phyloP scores from a whole-genome alignment of 1,140 invertebrate genomes.

The Drosophila tristis region DNA sequence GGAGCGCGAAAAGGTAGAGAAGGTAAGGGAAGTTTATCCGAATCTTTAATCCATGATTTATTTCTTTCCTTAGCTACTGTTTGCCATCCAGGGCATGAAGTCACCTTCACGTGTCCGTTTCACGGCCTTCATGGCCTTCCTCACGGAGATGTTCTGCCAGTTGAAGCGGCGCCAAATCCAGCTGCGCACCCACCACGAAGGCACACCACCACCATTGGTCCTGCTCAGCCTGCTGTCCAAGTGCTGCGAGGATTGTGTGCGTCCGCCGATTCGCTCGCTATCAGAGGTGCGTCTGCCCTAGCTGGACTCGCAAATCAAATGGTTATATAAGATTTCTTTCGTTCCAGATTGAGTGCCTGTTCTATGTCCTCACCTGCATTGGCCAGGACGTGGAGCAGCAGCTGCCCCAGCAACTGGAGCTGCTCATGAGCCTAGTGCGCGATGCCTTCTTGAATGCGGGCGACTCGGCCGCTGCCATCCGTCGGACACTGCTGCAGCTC shows the following conservation, averaged over 20 bases:
- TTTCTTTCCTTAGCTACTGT: constrained; percentile 60
- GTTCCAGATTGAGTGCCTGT: constrained; percentile 91
- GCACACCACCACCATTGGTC: constrained; percentile 89
- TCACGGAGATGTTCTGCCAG: constrained; percentile 95
- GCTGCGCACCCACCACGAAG: constrained; percentile 87
- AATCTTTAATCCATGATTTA: neutral
- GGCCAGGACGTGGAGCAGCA: constrained; percentile 93
- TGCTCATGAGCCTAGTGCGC: constrained; percentile 90
- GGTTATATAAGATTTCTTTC: neutral
- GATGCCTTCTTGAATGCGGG: constrained; percentile 92
- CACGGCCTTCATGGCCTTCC: constrained; percentile 93
- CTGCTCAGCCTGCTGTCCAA: constrained; percentile 92
- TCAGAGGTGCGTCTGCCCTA: constrained; percentile 86
- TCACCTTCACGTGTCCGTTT: constrained; percentile 86
- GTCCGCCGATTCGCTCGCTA: constrained; percentile 90
- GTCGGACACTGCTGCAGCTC: constrained; percentile 93
- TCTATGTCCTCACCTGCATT: constrained; percentile 93
- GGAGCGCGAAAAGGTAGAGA: constrained; percentile 88
- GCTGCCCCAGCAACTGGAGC: constrained; percentile 90
- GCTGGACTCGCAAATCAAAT: neutral
- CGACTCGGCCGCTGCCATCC: constrained; percentile 87
- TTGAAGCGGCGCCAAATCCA: constrained; percentile 91
- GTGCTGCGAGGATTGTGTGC: constrained; percentile 93
- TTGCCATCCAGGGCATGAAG: constrained; percentile 82
- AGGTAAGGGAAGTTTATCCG: neutral